phyloP scores from a whole-genome alignment of 2,113 vertebrate genomes.

The Leuciscus idus region DNA sequence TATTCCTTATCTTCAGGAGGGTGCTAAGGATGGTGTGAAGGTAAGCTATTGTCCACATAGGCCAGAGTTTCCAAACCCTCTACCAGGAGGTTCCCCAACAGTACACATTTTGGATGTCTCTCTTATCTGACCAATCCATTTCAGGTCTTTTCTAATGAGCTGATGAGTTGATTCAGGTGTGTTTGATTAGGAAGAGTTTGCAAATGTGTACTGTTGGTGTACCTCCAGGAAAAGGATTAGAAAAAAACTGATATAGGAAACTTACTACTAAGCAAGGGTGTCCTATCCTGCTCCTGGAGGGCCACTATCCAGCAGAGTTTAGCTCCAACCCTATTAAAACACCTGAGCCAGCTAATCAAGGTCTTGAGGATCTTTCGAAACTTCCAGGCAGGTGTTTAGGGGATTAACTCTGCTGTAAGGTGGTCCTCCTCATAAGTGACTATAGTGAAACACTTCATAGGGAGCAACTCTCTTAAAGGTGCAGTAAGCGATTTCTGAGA shows the following conservation, averaged over 20 bases:
- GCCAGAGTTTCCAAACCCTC: too few species aligned
- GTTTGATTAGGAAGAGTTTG: too few species aligned
- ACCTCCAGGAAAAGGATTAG: too few species aligned
- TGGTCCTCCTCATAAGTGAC: not conserved
- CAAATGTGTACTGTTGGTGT: too few species aligned
- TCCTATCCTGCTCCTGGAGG: too few species aligned
- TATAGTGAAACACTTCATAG: not conserved
- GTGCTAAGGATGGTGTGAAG: conserved; percentile 94
- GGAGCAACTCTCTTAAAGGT: not conserved
- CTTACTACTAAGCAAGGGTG: not conserved
- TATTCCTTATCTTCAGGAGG: conserved; percentile 96
- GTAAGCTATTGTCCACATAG: conserved; percentile 63
- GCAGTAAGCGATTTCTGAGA: too few species aligned
- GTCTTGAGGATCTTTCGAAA: not conserved
- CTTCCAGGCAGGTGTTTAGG: not conserved
- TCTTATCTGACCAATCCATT: not conserved
- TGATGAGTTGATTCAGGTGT: not conserved
- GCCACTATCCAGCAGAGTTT: too few species aligned
- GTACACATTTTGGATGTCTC: not conserved
- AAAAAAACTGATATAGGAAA: too few species aligned
- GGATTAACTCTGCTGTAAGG: not conserved
- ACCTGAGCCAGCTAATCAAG: not conserved
- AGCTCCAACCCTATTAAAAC: not conserved
- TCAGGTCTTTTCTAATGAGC: not conserved
- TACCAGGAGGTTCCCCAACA: too few species aligned